Evolutionary conservation across 1,140 invertebrate species (phyloP).

Genomic region (Aphidius gifuensis): DNA sequence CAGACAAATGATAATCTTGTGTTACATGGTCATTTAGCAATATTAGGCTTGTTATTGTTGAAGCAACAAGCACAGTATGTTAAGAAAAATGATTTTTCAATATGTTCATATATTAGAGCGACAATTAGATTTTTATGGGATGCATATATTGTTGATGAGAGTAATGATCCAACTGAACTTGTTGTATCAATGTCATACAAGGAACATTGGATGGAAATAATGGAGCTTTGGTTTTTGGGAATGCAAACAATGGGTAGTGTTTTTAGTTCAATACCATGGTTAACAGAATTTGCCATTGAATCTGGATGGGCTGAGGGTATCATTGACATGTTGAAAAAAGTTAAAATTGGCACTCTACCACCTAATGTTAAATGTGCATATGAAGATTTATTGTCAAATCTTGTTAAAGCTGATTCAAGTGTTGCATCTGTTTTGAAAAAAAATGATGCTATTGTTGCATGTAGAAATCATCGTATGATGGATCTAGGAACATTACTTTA

Average conservation of each 20-base stretch:
- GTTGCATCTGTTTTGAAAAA: conserved; percentile 77
- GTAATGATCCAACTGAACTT: conserved; percentile 73
- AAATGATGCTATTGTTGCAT: conserved; percentile 75
- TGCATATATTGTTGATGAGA: conserved; percentile 84
- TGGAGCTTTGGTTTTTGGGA: conserved; percentile 88
- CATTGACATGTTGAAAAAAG: conserved; percentile 73
- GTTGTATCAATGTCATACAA: conserved; percentile 84
- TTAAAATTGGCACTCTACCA: conserved; percentile 75
- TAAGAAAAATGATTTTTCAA: conserved; percentile 83
- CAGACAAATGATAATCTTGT: conserved; percentile 80
- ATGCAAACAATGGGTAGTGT: conserved; percentile 88
- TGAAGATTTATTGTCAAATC: conserved; percentile 82
- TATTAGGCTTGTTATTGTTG: conserved; percentile 77
- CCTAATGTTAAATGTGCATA: conserved; percentile 83
- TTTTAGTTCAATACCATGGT: conserved; percentile 77
- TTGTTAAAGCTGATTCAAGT: conserved; percentile 76
- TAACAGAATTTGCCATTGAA: conserved; percentile 85
- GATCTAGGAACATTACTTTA: conserved; percentile 81
- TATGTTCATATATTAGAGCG: conserved; percentile 81
- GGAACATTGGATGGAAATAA: conserved; percentile 82
- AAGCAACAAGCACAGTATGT: conserved; percentile 79
- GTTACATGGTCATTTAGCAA: conserved; percentile 78
- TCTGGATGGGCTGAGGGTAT: conserved; percentile 90
- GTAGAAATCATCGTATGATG: conserved; percentile 83
- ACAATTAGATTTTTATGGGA: conserved; percentile 90